Evolutionary conservation across 1,140 invertebrate genomes (phyloP), one percentile per base, ranked within the genome.

Genomic region (Psix sp.): DNA sequence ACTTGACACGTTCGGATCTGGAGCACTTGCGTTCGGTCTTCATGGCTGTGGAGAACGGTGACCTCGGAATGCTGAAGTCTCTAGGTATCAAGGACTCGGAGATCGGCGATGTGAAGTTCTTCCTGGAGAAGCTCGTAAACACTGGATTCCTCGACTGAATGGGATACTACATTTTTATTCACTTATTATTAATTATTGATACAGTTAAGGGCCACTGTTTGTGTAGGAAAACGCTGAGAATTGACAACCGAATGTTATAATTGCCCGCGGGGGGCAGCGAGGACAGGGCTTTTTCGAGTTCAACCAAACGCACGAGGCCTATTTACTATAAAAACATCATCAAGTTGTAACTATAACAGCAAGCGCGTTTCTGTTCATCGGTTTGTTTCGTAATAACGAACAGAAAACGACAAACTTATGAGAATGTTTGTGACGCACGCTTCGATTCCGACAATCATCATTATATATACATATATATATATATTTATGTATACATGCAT

Each of bases 51-150:
- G 95, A 98, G 81, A 97, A 96, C 80, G 96, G 96, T 2, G 95
- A 97, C 84, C 89, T 97, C 11, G 95, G 95, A 51, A 96, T 96
- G 92, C 89, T 98, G 29, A 97, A 97, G 84, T 95, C 95, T 6
- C 89, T 97, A 17, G 96, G 96, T 36, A 97, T 98, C 83, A 96
- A 97, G 86, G 96, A 97, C 85, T 96, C 95, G 0, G 96, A 98
- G 83, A 89, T 98, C 18, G 95, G 96, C n/a, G 96, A 98, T 82
- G 96, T 98, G 16, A 97, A 97, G 83, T 98, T 98, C 89, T 98
- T 98, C 89, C 90, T 98, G 60, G 96, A 98, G 88, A 97, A 98
- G 88, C 91, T 98, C 67, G 95, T 97, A 35, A 96, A 97, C 86
- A 98, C 96, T 60, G 96, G 96, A 66, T 98, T 98, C 88, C 92